Evolutionary conservation across 2,797 vertebrate genomes (phyloP).

Genomic region (Myotis daubentonii): DNA sequence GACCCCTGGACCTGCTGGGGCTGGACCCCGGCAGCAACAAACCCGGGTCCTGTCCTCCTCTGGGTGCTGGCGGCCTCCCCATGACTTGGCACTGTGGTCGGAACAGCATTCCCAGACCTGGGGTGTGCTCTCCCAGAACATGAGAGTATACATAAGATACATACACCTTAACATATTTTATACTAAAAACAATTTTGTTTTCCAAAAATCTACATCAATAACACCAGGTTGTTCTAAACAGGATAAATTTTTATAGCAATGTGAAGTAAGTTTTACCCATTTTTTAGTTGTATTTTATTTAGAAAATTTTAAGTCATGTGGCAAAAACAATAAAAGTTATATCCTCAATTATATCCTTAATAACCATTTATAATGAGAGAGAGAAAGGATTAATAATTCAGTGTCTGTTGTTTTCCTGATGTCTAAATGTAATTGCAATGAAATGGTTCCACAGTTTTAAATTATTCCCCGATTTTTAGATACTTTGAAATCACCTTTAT

Average conservation of each 20-base stretch:
- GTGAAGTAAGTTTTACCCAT: not conserved
- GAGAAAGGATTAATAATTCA: not conserved
- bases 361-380: not conserved
- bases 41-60: not conserved
- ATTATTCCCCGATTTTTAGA: not conserved
- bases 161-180: not conserved
- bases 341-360: not conserved
- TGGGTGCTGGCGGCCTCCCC: no score
- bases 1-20: no score
- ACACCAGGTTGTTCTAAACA: not conserved
- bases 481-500: not conserved
- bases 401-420: constrained; percentile 11
- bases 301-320: not conserved
- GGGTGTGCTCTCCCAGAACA: not conserved
- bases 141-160: not conserved
- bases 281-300: not conserved
- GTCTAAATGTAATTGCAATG: not conserved
- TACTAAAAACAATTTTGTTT: not conserved
- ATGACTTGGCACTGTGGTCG: not conserved
- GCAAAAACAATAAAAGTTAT: not conserved
- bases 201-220: not conserved
- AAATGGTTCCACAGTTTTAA: not conserved
- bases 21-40: not conserved
- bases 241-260: not conserved
- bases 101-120: not conserved